These are phyloP conservation scores for Sebastes jordani DNA, from an alignment of 2,797 vertebrate species.

Conservation along the genomic window DNA sequence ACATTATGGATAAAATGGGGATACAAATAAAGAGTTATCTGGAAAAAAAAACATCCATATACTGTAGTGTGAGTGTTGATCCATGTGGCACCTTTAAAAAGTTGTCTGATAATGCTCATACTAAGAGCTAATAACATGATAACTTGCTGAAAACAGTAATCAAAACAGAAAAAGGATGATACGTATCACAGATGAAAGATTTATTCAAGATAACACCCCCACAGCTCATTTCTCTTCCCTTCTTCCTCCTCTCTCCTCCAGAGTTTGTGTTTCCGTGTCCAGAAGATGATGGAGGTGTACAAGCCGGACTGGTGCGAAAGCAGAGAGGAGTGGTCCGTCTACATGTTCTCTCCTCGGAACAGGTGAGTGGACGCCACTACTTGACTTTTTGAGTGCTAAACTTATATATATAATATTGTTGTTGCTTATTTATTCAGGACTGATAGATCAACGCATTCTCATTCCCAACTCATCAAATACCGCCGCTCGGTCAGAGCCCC, in stretches of 20 bases:
- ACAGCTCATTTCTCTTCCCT: not conserved
- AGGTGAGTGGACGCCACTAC: constrained; percentile 79
- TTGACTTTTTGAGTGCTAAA: no score
- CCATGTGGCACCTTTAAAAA: not conserved
- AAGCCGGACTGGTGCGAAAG: constrained; percentile 95
- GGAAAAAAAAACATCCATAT: not conserved
- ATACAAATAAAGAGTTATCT: not conserved
- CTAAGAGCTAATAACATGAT: not conserved
- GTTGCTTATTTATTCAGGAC: no score
- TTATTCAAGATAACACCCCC: no score
- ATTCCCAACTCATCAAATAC: no score
- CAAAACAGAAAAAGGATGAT: no score
- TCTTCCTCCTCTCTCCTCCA: constrained; percentile 49
- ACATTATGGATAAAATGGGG: not conserved
- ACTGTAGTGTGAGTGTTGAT: not conserved
- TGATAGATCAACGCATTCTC: no score
- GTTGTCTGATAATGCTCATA: not conserved
- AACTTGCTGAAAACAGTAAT: not conserved
- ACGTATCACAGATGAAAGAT: not conserved
- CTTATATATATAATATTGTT: no score
- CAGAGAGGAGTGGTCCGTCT: constrained; percentile 95
- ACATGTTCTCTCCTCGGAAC: constrained; percentile 96
- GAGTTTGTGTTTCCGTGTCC: constrained; percentile 93
- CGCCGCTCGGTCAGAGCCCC: no score
- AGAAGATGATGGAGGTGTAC: constrained; percentile 97